Evolutionary conservation across 2,888 invertebrate genomes (phyloP), one percentile per base, ranked within the genome.

Genomic region (Antitype chi): DNA sequence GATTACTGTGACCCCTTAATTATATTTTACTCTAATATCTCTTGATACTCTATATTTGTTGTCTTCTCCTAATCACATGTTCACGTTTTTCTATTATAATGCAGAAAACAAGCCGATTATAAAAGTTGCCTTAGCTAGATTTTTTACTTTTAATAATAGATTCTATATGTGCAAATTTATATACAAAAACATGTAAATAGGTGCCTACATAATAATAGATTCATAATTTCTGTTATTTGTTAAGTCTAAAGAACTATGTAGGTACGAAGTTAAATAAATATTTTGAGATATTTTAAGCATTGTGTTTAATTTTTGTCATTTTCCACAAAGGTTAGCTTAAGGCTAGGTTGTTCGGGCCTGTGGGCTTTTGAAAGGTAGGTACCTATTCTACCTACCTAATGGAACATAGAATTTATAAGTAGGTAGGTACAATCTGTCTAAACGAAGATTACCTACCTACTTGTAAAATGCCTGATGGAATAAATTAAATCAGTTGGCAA

Each of bases 91-190:
- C 25, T 77, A 49, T 20, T 15, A 28, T 52, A 28, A 5, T 43
- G 43, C 43, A 43, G 17, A 67, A 47, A 76, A 32, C 13, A 76
- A 70, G 43, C 63, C 15, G 38, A 70, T 71, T 55, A 57, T 52
- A 57, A 67, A 20, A 62, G 79, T 72, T 79, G 79, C 79, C 78
- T 72, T 78, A 78, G 55, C 70, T 78, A 78, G 53, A 47, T 38
- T 38, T 59, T 49, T 78, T 49, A 78, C 59, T 28, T 67, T 52
- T 32, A 67, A 17, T 52, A 32, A 32, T 20, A 15, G 23, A 17
- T 32, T 32, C 32, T 38, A 38, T 47, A 47, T 32, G 13, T 53
- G 53, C 52, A 67, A 17, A 52, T 66, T 76, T 59, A 47, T 17
- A 23, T 17, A 47, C 38, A 52, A 38, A 76, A 13, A 47, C 17